Base-by-base conservation (phyloP, 2,888 invertebrate species). In the Hymenopus coronatus region DNA sequence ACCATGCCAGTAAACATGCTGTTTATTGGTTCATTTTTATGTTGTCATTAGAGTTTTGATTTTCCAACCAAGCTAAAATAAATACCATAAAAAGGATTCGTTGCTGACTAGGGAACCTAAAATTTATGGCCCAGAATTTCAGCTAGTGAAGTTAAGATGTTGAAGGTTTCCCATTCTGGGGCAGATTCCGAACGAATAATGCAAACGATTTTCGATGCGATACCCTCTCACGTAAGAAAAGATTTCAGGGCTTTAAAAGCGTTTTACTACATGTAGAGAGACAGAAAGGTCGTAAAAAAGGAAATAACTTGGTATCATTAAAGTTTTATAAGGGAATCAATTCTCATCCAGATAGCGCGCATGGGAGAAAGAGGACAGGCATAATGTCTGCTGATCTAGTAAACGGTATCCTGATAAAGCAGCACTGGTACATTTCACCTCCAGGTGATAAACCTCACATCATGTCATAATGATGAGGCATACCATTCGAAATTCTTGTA, bases 301-400 rank as follows among this genome's bases (percentile, higher is more conserved):
- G 84, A 28, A 84, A 82, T 27, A 88, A 81, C 82, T 85, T 14
- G 25, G 81, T 15, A 82, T 84, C 85, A 54, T 88, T 88, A 88
- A 88, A 70, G 84, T 88, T 88, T 85, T 88, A 88, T 88, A 85
- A 15, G 81, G 46, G 86, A 30, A 86, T 86, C 81, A 86, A 81
- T 81, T 20, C 46, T 20, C 54, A 20, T 20, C 30, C 28, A 81
- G 81, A 81, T 15, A 86, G 20, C 86, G 81, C 28, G 81, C 3
- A 70, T 70, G 54, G 54, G 20, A 70, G 54, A 20, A 15, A 70
- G 54, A 70, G 54, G 54, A 70, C 54, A 70, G 54, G 6, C 20
- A 6, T 70, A 70, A 70, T 70, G 54, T 70, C 54, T 70, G 54
- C 54, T 70, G 54, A 70, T 70, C 54, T 70, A 70, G 54, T 40